These are phyloP conservation scores for Eucriotettix oculatus DNA, from an alignment of 2,888 invertebrate genomes.

Conservation along the genomic window DNA sequence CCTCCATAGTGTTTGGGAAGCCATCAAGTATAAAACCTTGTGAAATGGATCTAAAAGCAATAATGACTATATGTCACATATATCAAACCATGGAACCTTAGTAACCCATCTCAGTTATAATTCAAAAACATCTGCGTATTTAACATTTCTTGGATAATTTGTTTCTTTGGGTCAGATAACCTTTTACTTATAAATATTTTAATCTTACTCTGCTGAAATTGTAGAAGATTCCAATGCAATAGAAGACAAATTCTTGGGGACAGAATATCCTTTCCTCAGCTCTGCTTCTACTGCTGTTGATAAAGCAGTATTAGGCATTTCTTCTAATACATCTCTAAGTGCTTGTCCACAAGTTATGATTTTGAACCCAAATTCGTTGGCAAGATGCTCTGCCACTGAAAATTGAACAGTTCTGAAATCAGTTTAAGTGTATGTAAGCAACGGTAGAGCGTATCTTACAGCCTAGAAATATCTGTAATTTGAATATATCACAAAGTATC, in stretches of 20 bases:
- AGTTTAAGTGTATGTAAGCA: no score
- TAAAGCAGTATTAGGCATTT: not conserved
- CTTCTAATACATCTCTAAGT: not conserved
- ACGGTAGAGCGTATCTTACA: no score
- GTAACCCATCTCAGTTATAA: no score
- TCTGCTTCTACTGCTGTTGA: not conserved
- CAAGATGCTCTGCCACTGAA: not conserved
- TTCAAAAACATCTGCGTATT: not conserved
- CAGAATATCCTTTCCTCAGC: not conserved
- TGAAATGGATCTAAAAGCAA: conserved; percentile 29
- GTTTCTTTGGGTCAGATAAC: no score
- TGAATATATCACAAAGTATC: no score
- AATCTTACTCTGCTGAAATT: not conserved
- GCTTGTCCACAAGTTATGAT: not conserved
- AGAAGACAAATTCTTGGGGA: not conserved
- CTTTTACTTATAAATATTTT: not conserved
- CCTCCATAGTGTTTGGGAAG: conserved; percentile 34
- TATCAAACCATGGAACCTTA: not conserved
- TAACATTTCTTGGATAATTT: not conserved
- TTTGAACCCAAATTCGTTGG: not conserved
- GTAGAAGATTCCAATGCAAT: not conserved
- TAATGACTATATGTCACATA: not conserved
- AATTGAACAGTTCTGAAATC: no score
- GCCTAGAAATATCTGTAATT: no score
- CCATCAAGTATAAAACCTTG: conserved; percentile 47